Evolutionary conservation across 2,113 vertebrate species (phyloP), one percentile per base, ranked within the genome.

Genomic region (Hymenochirus boettgeri): DNA sequence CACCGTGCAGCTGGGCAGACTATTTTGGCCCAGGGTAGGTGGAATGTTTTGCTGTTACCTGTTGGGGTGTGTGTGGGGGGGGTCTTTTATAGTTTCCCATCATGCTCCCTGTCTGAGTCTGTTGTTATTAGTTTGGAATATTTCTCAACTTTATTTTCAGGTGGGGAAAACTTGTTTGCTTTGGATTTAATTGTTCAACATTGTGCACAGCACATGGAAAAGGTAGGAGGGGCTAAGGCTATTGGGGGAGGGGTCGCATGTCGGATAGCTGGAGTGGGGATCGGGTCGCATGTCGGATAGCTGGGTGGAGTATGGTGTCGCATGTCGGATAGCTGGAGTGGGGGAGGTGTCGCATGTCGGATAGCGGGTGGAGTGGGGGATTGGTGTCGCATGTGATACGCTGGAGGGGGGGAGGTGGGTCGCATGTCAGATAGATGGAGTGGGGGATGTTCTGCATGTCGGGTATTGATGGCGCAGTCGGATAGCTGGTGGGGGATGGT

Each of bases 181-280:
- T 73, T 95, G 78, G 92, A 94, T 61, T 72, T 95, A 64, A 95
- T 95, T 0, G 92, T 95, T 47, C 92, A 95, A 75, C 93, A 94
- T n/a, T 0, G 91, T 95, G 27, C 93, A 94, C 80, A 93, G 92
- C 92, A 95, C 75, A 86, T 95, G 71, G 93, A 95, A 76, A 94
- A 94, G 91, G 93, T 94, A 74, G 71, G 73, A 6, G 12, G 11
- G 12, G 11, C 21, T 50, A 24, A 45, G 42, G 42, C 17, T 7
- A 4, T 10, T n/a, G 46, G 11, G 22, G 7, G 25, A 5, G 45
- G 21, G 15, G 27, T 45, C 29, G 2, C 27, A 13, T n/a, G n/a
- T 21, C 15, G 22, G 18, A n/a, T 21, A 1, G 6, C 15, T n/a
- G 4, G 17, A 33, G n/a, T n/a, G n/a, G n/a, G n/a, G n/a, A n/a